Base-by-base conservation (phyloP, 2,888 invertebrate species). In the Brachyptera putata region DNA sequence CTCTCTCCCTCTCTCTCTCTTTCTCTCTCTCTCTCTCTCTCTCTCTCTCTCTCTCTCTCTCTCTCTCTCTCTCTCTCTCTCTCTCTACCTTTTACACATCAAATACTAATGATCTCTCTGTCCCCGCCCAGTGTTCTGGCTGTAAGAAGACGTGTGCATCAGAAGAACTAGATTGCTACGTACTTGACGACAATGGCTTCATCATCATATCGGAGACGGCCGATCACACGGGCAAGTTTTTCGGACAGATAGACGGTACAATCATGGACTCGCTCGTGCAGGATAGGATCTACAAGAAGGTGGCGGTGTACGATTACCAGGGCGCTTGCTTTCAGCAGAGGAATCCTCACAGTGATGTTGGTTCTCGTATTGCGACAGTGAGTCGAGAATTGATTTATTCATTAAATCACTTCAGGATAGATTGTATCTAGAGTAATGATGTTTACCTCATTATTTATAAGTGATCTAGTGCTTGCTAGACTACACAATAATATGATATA, bases 161-260 rank as follows among this genome's bases (percentile, higher is more conserved):
- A 9, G 89, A 89, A 65, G 90, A 91, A 67, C 76, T 94, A 24
- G 93, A 95, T 72, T 96, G 96, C 73, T 96, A 94, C 72, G 87
- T 96, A 34, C 77, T 96, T 59, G 96, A 96, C 72, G 94, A 95
- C 75, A 95, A 93, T 73, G 96, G 95, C 13, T 96, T 94, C 73
- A 89, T 96, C 56, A 87, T 96, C 57, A 84, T 94, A 37, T 94
- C 94, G 0, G 93, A 95, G 74, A 87, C 89, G 66, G 80, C 83
- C 30, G 84, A 89, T 41, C 91, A 95, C 69, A 92, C 92, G 1
- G 95, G 95, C 1, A 84, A 87, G 70, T 96, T 96, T 76, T 95
- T 95, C 70, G 96, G 95, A 0, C 92, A 94, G 75, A 89, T 95
- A 41, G 95, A 95, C 73, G 93, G 93, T 18, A 93, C 93, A 13